Evolutionary conservation across 2,113 vertebrate genomes (phyloP).

Genomic region (Cebidichthys violaceus): DNA sequence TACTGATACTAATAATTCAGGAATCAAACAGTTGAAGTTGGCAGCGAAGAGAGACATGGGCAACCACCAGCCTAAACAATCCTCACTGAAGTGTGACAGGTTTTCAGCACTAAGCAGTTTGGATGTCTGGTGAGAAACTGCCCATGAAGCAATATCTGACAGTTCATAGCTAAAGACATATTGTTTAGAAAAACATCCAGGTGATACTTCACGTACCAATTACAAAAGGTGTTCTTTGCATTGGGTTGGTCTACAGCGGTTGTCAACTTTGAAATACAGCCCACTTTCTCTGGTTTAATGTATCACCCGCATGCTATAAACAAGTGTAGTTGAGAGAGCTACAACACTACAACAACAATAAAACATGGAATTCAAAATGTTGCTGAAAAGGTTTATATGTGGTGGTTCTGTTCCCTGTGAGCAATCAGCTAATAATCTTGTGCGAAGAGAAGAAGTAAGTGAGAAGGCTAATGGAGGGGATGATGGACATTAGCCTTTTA

Average conservation of each 20-base stretch:
- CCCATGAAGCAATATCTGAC: background rate
- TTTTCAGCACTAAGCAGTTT: background rate
- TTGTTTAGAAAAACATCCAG: background rate
- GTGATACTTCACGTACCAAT: background rate
- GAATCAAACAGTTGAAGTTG: background rate
- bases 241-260: background rate
- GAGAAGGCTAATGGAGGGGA: constrained; percentile 53
- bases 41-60: background rate
- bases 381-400: background rate
- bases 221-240: background rate
- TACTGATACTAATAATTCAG: background rate
- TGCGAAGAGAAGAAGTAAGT: constrained; percentile 18
- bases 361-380: background rate
- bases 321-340: background rate
- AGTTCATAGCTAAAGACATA: background rate
- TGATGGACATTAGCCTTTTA: constrained; percentile 66
- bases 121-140: background rate
- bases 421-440: constrained; percentile 35
- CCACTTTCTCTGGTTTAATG: background rate
- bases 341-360: background rate
- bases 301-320: background rate
- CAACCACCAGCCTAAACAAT: background rate
- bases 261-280: background rate
- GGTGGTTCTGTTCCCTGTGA: background rate
- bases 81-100: background rate